Base-by-base conservation (phyloP, 2,797 vertebrate species). In the Gadopsis bispinosus region DNA sequence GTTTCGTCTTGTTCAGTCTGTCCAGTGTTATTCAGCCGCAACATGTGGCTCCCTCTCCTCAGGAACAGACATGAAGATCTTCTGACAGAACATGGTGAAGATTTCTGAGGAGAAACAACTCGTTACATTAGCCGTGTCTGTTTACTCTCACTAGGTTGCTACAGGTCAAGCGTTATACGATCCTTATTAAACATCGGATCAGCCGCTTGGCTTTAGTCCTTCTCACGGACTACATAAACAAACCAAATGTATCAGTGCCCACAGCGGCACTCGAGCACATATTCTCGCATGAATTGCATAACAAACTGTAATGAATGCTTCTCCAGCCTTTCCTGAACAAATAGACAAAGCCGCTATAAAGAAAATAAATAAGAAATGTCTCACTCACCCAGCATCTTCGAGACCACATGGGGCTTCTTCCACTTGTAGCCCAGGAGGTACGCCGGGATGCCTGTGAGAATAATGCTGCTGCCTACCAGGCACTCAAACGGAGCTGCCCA, bases 21-120 rank as follows among this genome's bases (percentile, higher is more conserved):
- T 54, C 54, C 64, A n/a, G 66, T 4, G 0, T 87, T 77, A 92
- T 41, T 94, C 88, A 3, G 72, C 37, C 10, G 74, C 85, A 68
- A 85, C 83, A 0, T 56, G 69, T 45, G 48, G 51, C 61, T 79
- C 89, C 69, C 65, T 91, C 77, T 95, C 94, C 83, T 95, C 95
- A 0, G 95, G 95, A 82, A 95, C 94, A 56, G 95, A 88, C 94
- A 95, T 88, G 79, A 95, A 94, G 84, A 95, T 92, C 93, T 95
- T 95, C 93, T 95, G 95, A 90, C 95, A 95, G 92, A 95, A 94
- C 89, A 88, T 89, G 43, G 95, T 95, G 92, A 95, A 95, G 90
- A 94, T 93, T 89, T 94, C 95, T 95, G 92, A 75, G 88, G 79
- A 88, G 73, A 91, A 81, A 91, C 70, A 85, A 78, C 56, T 75